Percentiles rank a stretch among this genome's conserved stretches.
Conservation (phyloP, 2,113 vertebrate species). For the Ceyx melanurus region DNA sequence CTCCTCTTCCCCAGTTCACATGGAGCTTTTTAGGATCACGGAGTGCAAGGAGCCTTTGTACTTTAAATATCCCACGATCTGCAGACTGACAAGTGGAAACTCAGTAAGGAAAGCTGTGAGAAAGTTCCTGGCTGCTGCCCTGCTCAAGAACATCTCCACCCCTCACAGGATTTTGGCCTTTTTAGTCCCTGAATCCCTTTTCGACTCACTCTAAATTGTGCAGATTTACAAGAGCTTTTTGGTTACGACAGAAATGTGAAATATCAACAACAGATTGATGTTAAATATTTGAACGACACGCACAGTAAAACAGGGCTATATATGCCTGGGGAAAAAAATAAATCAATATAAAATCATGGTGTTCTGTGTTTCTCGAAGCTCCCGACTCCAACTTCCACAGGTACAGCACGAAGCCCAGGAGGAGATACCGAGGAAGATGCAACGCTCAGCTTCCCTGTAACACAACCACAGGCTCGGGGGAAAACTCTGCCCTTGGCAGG, state of each 20-base stretch:
- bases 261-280: background rate
- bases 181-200: background rate
- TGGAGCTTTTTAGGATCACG: background rate
- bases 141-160: background rate
- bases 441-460: background rate
- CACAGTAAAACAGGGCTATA: background rate
- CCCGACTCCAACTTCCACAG: background rate
- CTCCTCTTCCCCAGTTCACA: background rate
- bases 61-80: background rate
- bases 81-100: background rate
- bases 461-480: background rate
- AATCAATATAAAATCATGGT: background rate
- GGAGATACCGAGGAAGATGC: background rate
- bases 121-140: background rate
- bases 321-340: background rate
- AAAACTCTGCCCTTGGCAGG: background rate
- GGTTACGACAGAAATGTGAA: background rate
- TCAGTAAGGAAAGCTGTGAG: background rate
- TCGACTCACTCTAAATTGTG: accelerated
- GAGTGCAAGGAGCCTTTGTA: background rate
- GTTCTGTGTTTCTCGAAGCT: background rate
- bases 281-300: background rate
- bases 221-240: background rate
- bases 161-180: background rate
- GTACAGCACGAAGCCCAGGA: background rate